Base-by-base conservation (phyloP, 2,113 vertebrate genomes). In the Aegithalos caudatus region DNA sequence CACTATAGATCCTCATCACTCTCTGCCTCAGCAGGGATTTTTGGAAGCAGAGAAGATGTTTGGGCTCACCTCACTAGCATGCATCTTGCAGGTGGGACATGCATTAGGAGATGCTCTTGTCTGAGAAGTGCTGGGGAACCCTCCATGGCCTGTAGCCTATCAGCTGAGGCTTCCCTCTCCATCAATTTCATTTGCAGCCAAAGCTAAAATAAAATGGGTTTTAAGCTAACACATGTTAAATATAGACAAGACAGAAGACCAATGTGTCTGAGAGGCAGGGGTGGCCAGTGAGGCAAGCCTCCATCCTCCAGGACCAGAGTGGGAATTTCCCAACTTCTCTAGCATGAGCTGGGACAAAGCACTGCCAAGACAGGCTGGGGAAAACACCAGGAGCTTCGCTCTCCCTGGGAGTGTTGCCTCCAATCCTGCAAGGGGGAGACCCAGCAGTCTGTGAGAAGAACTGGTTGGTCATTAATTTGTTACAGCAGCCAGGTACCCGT, bases 361-460 rank as follows among this genome's bases (percentile, higher is more conserved):
- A 21, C 27, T 57, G 31, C 45, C 3, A 1, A 38, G 51, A 27
- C n/a, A 40, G 37, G 31, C 14, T 29, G 11, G 5, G 6, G 47
- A 31, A 33, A 24, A 57, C 1, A 6, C 40, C 74, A 40, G 1
- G 1, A 31, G 17, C 25, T 53, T 53, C 1, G 0, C 12, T 51
- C n/a, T 47, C 37, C 8, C 31, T 50, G 35, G 27, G 69, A 77
- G 6, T 5, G 1, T 42, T 23, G 22, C n/a, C 67, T 67, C 78
- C 57, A 64, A 17, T 22, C 57, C 54, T 69, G 29, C 0, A 0
- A 71, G 8, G 7, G 57, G 7, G 6, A 86, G 27, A 84, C 19
- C 2, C 28, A 64, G 25, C 35, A 84, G 25, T 8, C 28, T 64
- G 23, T 7, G 11, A 64, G 64, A 69, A 64, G 33, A 84, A 56